Conservation (phyloP, 2,888 invertebrate species). For the Timandra comae region DNA sequence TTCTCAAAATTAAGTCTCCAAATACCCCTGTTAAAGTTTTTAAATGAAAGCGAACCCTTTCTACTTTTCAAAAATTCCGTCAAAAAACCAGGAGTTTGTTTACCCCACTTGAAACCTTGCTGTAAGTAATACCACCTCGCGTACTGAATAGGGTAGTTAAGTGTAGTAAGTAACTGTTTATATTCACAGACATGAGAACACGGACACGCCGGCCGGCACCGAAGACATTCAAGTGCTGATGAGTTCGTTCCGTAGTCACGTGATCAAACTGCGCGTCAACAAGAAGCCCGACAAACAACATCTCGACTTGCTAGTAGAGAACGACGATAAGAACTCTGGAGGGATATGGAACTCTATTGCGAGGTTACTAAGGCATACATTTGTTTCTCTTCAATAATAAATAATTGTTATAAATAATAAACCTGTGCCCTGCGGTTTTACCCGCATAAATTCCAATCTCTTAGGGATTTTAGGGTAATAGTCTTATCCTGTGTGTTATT, state of each 20-base stretch:
- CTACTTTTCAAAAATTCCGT: too few species aligned
- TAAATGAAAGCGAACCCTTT: too few species aligned
- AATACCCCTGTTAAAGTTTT: too few species aligned
- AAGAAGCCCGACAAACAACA: slow-evolving; percentile 93
- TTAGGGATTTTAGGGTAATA: too few species aligned
- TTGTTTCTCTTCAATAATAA: not conserved
- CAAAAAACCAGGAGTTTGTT: too few species aligned
- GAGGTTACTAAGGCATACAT: slow-evolving; percentile 74
- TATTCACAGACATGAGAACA: slow-evolving; percentile 81
- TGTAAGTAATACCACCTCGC: too few species aligned
- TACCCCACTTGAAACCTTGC: too few species aligned
- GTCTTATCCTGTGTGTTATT: too few species aligned
- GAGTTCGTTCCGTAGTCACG: slow-evolving; percentile 90
- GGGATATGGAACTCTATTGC: slow-evolving; percentile 98
- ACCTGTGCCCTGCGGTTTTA: too few species aligned
- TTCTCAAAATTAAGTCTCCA: too few species aligned
- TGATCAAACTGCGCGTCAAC: slow-evolving; percentile 91
- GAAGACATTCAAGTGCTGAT: slow-evolving; percentile 87
- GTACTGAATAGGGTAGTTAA: not conserved
- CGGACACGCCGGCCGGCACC: slow-evolving; percentile 83
- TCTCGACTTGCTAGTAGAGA: slow-evolving; percentile 90
- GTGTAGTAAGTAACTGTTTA: not conserved
- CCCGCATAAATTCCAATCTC: too few species aligned
- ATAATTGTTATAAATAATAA: too few species aligned
- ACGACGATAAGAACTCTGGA: slow-evolving; percentile 78